phyloP scores from a whole-genome alignment of 1,140 invertebrate species.

The Penaeus japonicus region DNA sequence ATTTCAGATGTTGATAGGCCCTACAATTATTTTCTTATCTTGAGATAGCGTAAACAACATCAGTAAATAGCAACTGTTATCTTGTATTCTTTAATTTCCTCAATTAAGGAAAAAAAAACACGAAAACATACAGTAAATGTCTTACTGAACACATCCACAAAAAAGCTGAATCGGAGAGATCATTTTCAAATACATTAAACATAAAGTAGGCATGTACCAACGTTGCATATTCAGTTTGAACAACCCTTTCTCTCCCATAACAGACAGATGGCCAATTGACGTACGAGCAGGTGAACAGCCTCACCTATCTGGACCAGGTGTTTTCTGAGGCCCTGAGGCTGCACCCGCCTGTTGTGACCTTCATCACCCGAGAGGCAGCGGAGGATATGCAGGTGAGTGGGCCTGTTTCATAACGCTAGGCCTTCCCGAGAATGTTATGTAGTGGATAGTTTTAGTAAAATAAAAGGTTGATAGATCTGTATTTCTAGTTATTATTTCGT shows the following conservation, averaged over 20 bases:
- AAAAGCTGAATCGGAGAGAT: too few relatives aligned
- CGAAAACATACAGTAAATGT: too few relatives aligned
- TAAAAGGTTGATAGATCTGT: too few relatives aligned
- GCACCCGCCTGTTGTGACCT: conserved; percentile 64
- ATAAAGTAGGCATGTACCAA: too few relatives aligned
- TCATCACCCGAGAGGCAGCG: conserved; percentile 60
- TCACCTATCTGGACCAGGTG: conserved; percentile 65
- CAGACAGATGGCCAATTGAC: conserved; percentile 63
- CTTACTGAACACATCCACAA: too few relatives aligned
- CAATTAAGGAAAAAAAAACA: too few relatives aligned
- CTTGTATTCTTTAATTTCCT: conserved; percentile 58
- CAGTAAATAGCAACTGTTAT: conserved; percentile 61
- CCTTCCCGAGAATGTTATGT: too few relatives aligned
- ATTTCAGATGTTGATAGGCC: background rate
- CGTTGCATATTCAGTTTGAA: too few relatives aligned
- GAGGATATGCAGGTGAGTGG: conserved; percentile 34
- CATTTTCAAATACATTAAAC: too few relatives aligned
- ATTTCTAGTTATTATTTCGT: too few relatives aligned
- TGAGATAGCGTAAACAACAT: background rate
- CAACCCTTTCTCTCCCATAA: conserved; percentile 62
- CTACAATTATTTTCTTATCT: background rate
- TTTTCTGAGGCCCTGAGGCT: conserved; percentile 64
- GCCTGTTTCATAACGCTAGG: too few relatives aligned
- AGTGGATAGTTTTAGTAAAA: too few relatives aligned
- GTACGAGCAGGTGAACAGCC: conserved; percentile 60